Conservation (phyloP, 2,113 vertebrate species). For the Synodontis membranacea region DNA sequence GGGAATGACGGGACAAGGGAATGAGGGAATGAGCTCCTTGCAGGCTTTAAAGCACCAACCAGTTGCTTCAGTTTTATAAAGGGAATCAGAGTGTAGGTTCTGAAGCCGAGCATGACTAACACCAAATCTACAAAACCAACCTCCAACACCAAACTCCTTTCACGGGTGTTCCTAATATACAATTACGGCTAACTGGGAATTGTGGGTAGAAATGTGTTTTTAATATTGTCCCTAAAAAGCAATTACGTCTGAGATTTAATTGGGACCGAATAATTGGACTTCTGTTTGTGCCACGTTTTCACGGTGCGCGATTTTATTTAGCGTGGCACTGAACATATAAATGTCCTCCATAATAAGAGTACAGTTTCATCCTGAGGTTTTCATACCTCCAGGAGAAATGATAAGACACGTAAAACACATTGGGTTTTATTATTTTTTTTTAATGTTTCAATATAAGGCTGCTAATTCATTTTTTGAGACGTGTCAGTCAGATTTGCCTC, state of each 20-base stretch:
- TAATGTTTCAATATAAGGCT: slow-evolving; percentile 22
- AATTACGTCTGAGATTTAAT: slow-evolving; percentile 58
- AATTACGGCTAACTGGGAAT: slow-evolving; percentile 28
- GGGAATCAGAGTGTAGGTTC: slow-evolving; percentile 55
- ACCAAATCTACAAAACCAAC: slow-evolving; percentile 7
- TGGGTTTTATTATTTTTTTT: neutral
- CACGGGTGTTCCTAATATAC: slow-evolving; percentile 43
- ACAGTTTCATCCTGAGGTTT: neutral
- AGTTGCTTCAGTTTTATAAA: slow-evolving; percentile 53
- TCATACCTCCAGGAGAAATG: slow-evolving; percentile 18
- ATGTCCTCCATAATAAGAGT: slow-evolving; percentile 19
- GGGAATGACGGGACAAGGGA: slow-evolving; percentile 13
- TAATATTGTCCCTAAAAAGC: slow-evolving; percentile 51
- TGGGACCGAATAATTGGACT: slow-evolving; percentile 49
- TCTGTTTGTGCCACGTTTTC: slow-evolving; percentile 11
- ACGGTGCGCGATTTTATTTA: neutral
- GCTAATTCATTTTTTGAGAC: slow-evolving; percentile 19
- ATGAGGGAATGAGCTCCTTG: slow-evolving; percentile 27
- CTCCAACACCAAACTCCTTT: slow-evolving; percentile 46
- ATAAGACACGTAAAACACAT: slow-evolving; percentile 13
- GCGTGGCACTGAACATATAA: neutral
- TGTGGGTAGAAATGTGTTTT: slow-evolving; percentile 45
- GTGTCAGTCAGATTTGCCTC: neutral
- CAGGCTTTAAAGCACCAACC: slow-evolving; percentile 41
- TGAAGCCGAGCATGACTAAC: slow-evolving; percentile 57